Percentiles rank a stretch among this genome's conserved stretches.
Conservation (phyloP, 2,113 vertebrate genomes). For the Glareola pratincola region DNA sequence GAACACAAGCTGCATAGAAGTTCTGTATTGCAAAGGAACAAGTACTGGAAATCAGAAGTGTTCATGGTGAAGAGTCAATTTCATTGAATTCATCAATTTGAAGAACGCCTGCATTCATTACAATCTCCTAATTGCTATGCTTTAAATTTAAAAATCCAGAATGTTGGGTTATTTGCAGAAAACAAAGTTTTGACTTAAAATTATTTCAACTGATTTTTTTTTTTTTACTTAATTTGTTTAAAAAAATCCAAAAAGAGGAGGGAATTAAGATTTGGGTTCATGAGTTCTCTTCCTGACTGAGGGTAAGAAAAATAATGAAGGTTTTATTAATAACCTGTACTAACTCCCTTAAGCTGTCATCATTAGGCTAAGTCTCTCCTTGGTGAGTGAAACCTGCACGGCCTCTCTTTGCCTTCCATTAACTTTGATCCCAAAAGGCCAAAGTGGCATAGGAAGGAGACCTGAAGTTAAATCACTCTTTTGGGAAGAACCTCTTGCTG, state of each 20-base stretch:
- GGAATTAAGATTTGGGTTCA: neutral
- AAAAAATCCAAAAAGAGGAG: neutral
- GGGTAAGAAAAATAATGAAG: neutral
- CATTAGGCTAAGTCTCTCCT: neutral
- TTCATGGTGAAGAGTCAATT: neutral
- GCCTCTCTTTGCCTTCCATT: neutral
- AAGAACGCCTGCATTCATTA: neutral
- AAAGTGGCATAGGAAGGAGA: neutral
- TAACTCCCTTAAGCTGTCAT: neutral
- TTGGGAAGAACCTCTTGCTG: neutral
- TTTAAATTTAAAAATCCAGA: neutral
- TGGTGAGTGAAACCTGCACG: neutral
- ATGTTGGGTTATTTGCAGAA: neutral
- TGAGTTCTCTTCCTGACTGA: neutral
- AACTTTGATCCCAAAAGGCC: neutral
- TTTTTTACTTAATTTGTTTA: neutral
- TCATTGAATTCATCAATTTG: neutral
- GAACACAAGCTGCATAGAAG: neutral
- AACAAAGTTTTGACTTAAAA: neutral
- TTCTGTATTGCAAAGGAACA: accelerated
- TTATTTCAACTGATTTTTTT: neutral
- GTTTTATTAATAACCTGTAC: neutral
- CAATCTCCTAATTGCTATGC: neutral
- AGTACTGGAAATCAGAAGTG: neutral
- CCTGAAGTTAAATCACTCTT: accelerated